Base-by-base conservation (phyloP, 2,888 invertebrate species). In the Galeruca laticollis region DNA sequence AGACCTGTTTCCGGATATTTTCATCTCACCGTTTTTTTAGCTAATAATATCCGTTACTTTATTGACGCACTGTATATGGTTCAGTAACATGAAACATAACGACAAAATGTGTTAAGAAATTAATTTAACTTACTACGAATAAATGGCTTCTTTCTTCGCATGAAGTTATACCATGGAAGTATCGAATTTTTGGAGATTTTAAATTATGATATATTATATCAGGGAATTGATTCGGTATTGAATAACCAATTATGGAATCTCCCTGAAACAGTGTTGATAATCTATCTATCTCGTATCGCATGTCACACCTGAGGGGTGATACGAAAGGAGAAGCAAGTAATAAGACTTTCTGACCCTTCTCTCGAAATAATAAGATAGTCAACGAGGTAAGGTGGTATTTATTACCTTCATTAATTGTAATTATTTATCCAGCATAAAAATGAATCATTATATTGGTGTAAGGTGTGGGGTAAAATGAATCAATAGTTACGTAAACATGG, bases 231-330 rank as follows among this genome's bases (percentile, higher is more conserved):
- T 66, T 72, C 56, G 63, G 74, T 75, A 63, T 77, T 59, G 65
- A 57, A 73, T 77, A 75, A 74, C 77, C 69, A 71, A 73, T 75
- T 77, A 77, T 76, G 70, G 72, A 43, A 75, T 73, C 70, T 70
- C 68, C 72, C 33, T 15, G 74, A 62, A 71, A 71, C 72, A 62
- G 62, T 64, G 73, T 68, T 65, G 74, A 74, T 76, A 75, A 76
- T 71, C 67, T 70, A 49, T 56, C 68, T 57, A 68, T 67, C 72
- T 63, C 71, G 73, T 73, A 71, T 77, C 73, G 33, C 40, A 60
- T 77, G 68, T 71, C 75, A 64, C 70, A 75, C 75, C 77, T 77
- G 75, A 73, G 66, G 71, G 59, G 57, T 35, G 62, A 52, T 40
- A 54, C 13, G 52, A 37, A 20, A 40, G 43, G 5, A 21, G 40